phyloP scores from a whole-genome alignment of 2,888 invertebrate species.

The Matsumyia berberina region DNA sequence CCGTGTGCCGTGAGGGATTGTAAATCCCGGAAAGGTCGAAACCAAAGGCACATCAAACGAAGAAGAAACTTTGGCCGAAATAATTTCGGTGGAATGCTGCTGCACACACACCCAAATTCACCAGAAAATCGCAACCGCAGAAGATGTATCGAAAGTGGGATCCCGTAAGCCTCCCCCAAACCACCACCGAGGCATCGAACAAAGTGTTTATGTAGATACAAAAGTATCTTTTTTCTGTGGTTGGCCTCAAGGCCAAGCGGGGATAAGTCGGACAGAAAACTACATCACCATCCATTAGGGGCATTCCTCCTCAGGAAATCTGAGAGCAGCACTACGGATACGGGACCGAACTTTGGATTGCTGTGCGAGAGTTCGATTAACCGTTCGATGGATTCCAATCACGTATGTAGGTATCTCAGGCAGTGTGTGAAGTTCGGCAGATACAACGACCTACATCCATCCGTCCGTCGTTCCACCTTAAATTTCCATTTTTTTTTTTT shows the following conservation, averaged over 20 bases:
- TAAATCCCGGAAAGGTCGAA: constrained; percentile 59
- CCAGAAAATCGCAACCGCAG: constrained; percentile 71
- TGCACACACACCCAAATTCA: constrained; percentile 49
- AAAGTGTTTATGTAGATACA: constrained; percentile 66
- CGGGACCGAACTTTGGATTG: constrained; percentile 1
- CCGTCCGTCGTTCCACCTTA: constrained; percentile 31
- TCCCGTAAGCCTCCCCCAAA: constrained; percentile 36
- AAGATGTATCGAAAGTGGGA: constrained; percentile 68
- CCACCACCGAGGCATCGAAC: constrained; percentile 37
- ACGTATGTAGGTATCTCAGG: constrained; percentile 71
- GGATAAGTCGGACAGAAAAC: constrained; percentile 29
- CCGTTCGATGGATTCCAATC: constrained; percentile 69
- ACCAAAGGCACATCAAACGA: constrained; percentile 47
- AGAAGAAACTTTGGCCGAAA: constrained; percentile 34
- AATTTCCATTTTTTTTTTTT: constrained; percentile 44
- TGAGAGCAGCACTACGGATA: neutral
- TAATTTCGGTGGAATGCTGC: constrained; percentile 34
- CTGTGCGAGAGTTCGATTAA: constrained; percentile 53
- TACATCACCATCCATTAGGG: constrained; percentile 48
- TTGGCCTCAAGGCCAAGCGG: constrained; percentile 19
- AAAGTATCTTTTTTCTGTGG: constrained; percentile 30
- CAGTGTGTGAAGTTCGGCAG: constrained; percentile 74
- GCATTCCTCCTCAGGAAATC: constrained; percentile 30
- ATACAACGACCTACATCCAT: constrained; percentile 66
- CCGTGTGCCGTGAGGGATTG: constrained; percentile 7